phyloP scores from a whole-genome alignment of 2,113 vertebrate genomes.

The Tenebrosternarchus preto region DNA sequence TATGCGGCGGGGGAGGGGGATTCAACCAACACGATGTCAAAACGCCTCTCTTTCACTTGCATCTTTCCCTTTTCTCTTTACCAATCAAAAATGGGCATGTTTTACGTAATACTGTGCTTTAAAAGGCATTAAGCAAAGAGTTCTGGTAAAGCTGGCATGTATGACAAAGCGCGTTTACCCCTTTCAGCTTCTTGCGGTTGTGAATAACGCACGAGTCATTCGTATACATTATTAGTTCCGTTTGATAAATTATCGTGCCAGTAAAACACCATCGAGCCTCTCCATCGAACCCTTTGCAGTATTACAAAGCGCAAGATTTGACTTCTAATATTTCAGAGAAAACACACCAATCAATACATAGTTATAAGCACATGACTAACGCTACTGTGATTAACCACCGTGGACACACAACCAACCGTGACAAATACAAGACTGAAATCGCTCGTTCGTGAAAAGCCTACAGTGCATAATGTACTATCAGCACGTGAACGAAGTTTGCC shows the following conservation, averaged over 20 bases:
- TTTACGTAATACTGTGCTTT: conserved; percentile 58
- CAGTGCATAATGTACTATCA: too few relatives aligned
- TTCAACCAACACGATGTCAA: conserved; percentile 39
- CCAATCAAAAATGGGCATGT: conserved; percentile 49
- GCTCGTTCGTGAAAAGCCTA: too few relatives aligned
- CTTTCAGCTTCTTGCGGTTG: background rate
- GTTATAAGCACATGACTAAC: background rate
- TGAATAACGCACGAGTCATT: conserved; percentile 20
- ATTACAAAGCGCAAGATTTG: background rate
- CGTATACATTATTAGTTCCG: conserved; percentile 2
- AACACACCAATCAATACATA: background rate
- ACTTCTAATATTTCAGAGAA: background rate
- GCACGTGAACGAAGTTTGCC: conserved; percentile 16
- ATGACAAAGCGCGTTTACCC: conserved; percentile 52
- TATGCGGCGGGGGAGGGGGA: conserved; percentile 1
- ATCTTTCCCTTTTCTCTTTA: conserved; percentile 34
- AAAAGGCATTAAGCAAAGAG: conserved; percentile 41
- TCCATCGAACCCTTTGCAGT: background rate
- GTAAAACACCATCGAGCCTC: conserved; percentile 13
- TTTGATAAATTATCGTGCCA: background rate
- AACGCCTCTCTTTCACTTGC: conserved; percentile 40
- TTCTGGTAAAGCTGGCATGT: conserved; percentile 28
- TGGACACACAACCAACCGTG: background rate
- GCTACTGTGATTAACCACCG: background rate
- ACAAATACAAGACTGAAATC: too few relatives aligned